Evolutionary conservation across 2,797 vertebrate genomes (phyloP), one percentile per base, ranked within the genome.

Genomic region (Microctenopoma lineatum): DNA sequence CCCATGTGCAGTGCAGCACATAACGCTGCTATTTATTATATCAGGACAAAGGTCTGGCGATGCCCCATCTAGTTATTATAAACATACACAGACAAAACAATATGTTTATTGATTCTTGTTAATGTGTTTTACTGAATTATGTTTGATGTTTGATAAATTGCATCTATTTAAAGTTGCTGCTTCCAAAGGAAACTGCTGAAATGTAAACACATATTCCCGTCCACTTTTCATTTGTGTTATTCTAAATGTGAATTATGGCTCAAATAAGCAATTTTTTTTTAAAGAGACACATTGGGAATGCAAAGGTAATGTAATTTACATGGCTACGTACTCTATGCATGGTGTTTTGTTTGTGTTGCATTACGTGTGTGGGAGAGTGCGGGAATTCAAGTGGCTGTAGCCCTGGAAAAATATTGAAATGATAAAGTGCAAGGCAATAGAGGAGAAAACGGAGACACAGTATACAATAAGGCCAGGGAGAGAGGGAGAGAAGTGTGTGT

Each of bases 311-410:
- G 27, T 15, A 56, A 67, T 62, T 60, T 34, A 60, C 29, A 36
- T 54, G 15, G 44, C 25, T 15, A 48, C 52, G 56, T 27, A 26
- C 13, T 54, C 46, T 11, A 1, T 60, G 54, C 39, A 29, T 59
- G 27, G 13, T 57, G 55, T 68, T 65, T 56, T 71, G 63, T 69
- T 68, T 85, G 53, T 42, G 15, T 65, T 75, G 48, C 62, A 59
- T 82, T 63, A 57, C 71, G 44, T 52, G 26, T 62, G 48, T 60
- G 58, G 21, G 32, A 45, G 46, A 55, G 54, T 47, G 9, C 21
- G 58, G 54, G 8, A 32, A 77, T 69, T 81, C 46, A 77, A 83
- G 70, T 72, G 71, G 57, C 57, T 32, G 7, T 41, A 16, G 55
- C 53, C 36, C 5, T 47, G 75, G 75, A 63, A 64, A 78, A 51